Conservation (phyloP, 2,113 vertebrate species). For the Corapipo altera region DNA sequence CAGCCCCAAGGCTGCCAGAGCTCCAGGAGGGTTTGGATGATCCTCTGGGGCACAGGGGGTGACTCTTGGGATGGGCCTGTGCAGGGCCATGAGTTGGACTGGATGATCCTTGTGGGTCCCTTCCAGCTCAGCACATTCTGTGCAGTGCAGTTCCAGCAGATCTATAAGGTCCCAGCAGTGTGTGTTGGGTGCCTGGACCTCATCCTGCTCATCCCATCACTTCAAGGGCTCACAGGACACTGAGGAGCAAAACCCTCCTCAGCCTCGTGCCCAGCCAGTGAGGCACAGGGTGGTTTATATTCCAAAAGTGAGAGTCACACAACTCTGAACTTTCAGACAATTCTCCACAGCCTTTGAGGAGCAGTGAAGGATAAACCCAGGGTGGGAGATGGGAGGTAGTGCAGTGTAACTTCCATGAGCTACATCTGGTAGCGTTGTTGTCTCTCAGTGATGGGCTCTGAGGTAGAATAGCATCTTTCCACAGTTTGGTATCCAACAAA, state of each 20-base stretch:
- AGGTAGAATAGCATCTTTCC: background rate
- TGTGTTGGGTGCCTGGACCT: background rate
- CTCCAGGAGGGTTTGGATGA: background rate
- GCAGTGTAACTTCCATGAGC: background rate
- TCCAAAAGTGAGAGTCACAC: background rate
- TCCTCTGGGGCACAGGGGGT: background rate
- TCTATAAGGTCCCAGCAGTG: background rate
- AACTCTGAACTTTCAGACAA: background rate
- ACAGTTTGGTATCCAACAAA: conserved; percentile 1
- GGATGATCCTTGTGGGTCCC: background rate
- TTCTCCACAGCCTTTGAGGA: background rate
- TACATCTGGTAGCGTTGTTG: background rate
- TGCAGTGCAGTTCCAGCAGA: background rate
- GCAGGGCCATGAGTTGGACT: background rate
- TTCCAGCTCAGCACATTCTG: background rate
- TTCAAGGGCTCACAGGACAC: fast-evolving
- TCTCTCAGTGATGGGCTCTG: background rate
- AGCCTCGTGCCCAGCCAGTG: background rate
- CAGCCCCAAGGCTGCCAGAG: background rate
- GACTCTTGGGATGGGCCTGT: background rate
- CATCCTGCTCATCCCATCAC: fast-evolving
- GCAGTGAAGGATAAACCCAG: background rate
- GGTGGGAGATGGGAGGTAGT: background rate
- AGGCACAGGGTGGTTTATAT: background rate
- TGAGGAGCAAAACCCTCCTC: background rate